Base-by-base conservation (phyloP, 1,140 invertebrate species). In the Pseudomyrmex gracilis region DNA sequence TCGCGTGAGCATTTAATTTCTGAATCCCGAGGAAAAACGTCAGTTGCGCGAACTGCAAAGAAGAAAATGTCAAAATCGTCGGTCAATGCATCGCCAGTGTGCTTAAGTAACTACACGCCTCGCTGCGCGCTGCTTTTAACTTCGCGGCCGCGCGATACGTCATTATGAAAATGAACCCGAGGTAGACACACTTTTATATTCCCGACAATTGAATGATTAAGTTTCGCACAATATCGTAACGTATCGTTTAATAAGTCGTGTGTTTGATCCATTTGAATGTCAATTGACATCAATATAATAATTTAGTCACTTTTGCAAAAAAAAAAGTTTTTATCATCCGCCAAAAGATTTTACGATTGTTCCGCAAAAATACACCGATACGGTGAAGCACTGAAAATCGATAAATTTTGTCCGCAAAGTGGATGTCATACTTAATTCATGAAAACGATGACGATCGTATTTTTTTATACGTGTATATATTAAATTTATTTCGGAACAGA, bases 61-160 rank as follows among this genome's bases (percentile, higher is more conserved):
- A 45, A 64, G 84, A 87, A 34, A 82, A 86, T 90, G 85, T 83
- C 88, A 87, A 90, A 89, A 92, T 64, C 73, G 68, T 34, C 86
- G 10, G 86, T 60, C n/a, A 34, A 5, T 34, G 34, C 34, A 61
- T 85, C 87, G 78, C 2, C 12, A 22, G 45, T 71, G 66, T 71
- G 71, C 71, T 80, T 71, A 58, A 68, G 66, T 71, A 71, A 80
- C 76, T 70, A 55, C 49, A 83, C 49, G 12, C 24, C 24, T 55
- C 83, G 43, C n/a, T 47, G 63, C 34, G n/a, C 63, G 45, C n/a
- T 5, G 2, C 2, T 3, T 64, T 43, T 51, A 76, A 76, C 63
- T 1, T 13, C 10, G 17, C 24, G n/a, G 13, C 13, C 8, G 34
- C 20, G 13, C 20, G 45, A 74, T 55, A n/a, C n/a, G 2, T 20